Percentiles rank a stretch among this genome's conserved stretches.
phyloP scores from a whole-genome alignment of 2,797 vertebrate genomes.

The Pseudocheirus occidentalis region DNA sequence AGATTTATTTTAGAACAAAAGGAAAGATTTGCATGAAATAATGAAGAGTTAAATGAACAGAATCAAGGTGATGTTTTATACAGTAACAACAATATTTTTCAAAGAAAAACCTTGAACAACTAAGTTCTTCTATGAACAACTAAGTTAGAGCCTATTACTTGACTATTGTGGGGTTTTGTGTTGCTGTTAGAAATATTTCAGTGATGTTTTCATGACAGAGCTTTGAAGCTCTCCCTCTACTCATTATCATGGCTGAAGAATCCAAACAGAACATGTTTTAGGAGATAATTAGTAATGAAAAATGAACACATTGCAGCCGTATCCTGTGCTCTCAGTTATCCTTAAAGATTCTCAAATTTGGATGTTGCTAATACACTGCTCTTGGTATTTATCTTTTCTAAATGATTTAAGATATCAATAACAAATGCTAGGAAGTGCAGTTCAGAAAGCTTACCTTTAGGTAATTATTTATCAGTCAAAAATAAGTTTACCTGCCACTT shows the following conservation, averaged over 20 bases:
- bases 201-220: neutral
- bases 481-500: slow-evolving; percentile 38
- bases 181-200: neutral
- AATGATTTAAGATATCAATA: slow-evolving; percentile 11
- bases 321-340: neutral
- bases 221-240: neutral
- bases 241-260: slow-evolving; percentile 6
- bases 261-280: neutral
- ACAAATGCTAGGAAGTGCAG: slow-evolving; percentile 25
- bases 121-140: too few relatives aligned
- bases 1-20: too few relatives aligned
- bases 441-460: slow-evolving; percentile 47
- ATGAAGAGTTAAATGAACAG: too few relatives aligned
- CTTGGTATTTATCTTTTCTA: neutral
- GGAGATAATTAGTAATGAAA: neutral
- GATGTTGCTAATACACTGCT: neutral
- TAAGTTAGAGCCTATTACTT: neutral
- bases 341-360: slow-evolving; percentile 14
- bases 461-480: slow-evolving; percentile 28
- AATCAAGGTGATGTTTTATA: too few relatives aligned
- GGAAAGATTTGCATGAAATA: too few relatives aligned
- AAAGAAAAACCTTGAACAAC: too few relatives aligned
- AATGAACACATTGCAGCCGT: neutral
- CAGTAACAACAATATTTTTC: too few relatives aligned
- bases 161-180: neutral